phyloP scores from a whole-genome alignment of 2,113 vertebrate species.

The Scalopus aquaticus region DNA sequence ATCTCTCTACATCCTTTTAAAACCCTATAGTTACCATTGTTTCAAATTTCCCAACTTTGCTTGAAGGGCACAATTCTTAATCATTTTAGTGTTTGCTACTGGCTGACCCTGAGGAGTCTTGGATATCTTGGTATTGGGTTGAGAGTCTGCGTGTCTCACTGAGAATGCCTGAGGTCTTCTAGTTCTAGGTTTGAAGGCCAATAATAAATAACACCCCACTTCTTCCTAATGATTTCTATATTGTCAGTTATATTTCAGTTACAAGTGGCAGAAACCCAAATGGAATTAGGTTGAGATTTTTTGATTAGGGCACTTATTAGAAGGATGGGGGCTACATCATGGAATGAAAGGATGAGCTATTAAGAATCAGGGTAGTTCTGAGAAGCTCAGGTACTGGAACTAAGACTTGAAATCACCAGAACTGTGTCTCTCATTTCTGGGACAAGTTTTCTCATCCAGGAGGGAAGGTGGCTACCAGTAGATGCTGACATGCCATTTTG shows the following conservation, averaged over 20 bases:
- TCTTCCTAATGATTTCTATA: not conserved
- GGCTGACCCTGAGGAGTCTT: not conserved
- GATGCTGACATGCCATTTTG: not conserved
- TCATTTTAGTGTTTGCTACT: not conserved
- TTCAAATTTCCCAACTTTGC: not conserved
- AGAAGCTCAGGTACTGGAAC: not conserved
- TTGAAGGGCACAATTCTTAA: not conserved
- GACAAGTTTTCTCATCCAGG: not conserved
- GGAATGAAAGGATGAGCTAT: not conserved
- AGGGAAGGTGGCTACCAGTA: not conserved
- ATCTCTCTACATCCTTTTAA: not conserved
- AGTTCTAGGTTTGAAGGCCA: not conserved
- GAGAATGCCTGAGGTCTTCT: not conserved
- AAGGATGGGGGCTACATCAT: not conserved
- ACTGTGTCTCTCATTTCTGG: not conserved
- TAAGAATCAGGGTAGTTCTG: not conserved
- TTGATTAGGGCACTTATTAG: not conserved
- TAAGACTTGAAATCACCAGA: not conserved
- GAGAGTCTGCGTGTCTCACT: not conserved
- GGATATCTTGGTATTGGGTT: not conserved
- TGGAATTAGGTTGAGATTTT: not conserved
- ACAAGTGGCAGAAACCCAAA: not conserved
- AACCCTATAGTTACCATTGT: not conserved
- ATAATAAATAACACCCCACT: not conserved
- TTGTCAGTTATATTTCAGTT: not conserved